Percentiles rank a stretch among this genome's conserved stretches.
Evolutionary conservation across 92 coral and sea anemone species (phyloP).

Genomic region (Zoanthus gigantus): DNA sequence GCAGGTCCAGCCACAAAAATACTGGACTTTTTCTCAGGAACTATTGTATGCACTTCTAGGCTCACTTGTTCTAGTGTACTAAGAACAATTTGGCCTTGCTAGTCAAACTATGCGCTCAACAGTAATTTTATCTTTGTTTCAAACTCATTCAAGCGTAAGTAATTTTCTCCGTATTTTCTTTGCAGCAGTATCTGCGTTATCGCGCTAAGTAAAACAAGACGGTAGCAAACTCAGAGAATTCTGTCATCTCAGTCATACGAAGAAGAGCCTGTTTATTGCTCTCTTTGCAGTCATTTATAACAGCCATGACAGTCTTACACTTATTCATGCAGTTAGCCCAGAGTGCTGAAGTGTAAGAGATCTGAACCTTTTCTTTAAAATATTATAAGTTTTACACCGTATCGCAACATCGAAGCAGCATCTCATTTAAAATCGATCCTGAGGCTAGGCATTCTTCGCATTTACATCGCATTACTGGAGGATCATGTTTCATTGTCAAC

Average conservation of each 20-base stretch:
- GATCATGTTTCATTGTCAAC: neutral
- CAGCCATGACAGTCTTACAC: neutral
- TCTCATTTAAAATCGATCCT: neutral
- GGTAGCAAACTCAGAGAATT: neutral
- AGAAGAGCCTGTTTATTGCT: neutral
- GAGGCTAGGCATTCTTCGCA: neutral
- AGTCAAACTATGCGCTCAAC: neutral
- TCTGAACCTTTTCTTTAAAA: neutral
- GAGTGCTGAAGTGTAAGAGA: neutral
- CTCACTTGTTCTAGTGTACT: slow-evolving; percentile 2
- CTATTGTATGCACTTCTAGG: neutral
- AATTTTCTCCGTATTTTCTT: neutral
- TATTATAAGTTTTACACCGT: no score
- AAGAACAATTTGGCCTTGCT: neutral
- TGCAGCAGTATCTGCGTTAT: neutral
- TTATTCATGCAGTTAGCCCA: neutral
- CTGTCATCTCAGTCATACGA: neutral
- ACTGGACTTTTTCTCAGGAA: neutral
- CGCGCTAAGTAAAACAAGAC: neutral
- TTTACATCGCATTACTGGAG: neutral
- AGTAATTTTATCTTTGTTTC: neutral
- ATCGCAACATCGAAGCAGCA: no score
- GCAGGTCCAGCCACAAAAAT: no score
- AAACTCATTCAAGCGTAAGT: neutral
- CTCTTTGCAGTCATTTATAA: neutral